Percentiles rank a stretch among this genome's conserved stretches.
phyloP scores from a whole-genome alignment of 2,113 vertebrate species.

The Pelusios castaneus region DNA sequence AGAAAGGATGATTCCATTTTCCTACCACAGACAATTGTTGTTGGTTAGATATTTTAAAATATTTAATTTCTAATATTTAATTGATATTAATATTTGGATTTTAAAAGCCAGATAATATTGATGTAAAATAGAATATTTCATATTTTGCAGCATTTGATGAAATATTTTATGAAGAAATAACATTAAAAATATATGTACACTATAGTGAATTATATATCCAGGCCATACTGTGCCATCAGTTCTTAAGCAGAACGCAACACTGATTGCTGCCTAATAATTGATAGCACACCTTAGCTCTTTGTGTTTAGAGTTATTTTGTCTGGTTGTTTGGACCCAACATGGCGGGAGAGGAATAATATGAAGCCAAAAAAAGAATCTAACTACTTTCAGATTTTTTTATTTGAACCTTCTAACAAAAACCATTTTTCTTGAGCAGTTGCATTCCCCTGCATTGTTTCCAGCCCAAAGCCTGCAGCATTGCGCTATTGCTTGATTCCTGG shows the following conservation, averaged over 20 bases:
- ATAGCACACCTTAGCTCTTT: neutral
- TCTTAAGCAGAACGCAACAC: conserved; percentile 35
- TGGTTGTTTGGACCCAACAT: conserved; percentile 15
- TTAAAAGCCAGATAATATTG: neutral
- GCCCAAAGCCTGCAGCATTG: neutral
- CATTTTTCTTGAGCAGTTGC: neutral
- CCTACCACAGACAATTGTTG: neutral
- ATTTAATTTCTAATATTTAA: rapidly evolving
- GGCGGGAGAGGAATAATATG: neutral
- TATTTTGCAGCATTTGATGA: neutral
- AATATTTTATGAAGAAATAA: neutral
- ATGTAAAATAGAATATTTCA: neutral
- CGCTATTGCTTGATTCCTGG: neutral
- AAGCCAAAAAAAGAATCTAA: neutral
- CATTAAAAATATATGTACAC: conserved; percentile 1
- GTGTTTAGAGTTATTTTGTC: conserved; percentile 14
- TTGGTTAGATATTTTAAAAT: neutral
- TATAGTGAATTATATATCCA: conserved; percentile 10
- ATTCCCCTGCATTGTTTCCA: neutral
- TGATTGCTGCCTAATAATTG: conserved; percentile 18
- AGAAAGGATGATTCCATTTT: neutral
- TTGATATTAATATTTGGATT: neutral
- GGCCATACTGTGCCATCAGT: conserved; percentile 6
- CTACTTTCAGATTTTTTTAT: neutral
- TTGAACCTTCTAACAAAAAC: neutral